These are phyloP conservation scores for Casuarius casuarius DNA, from an alignment of 2,113 vertebrate species.

Conservation along the genomic window DNA sequence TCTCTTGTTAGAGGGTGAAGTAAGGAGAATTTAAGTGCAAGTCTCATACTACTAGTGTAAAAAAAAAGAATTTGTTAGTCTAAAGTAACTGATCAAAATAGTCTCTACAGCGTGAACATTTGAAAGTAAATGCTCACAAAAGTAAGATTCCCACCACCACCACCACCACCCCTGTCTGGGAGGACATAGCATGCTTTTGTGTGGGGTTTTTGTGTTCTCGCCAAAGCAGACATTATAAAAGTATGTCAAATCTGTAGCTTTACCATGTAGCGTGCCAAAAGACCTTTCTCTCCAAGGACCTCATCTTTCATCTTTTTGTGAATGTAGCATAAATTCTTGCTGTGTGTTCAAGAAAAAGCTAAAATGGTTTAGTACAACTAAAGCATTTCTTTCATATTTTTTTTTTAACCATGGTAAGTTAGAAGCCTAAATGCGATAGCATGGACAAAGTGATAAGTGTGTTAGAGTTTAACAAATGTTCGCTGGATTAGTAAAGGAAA, in stretches of 20 bases:
- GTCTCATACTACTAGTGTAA: constrained; percentile 37
- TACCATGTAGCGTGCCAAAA: constrained; percentile 75
- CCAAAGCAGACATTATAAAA: constrained; percentile 74
- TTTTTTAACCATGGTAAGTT: constrained; percentile 44
- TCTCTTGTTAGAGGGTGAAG: constrained; percentile 34
- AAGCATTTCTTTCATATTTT: constrained; percentile 58
- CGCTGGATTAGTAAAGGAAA: constrained; percentile 87
- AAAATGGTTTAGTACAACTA: constrained; percentile 73
- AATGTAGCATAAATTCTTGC: constrained; percentile 79
- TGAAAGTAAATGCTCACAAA: constrained; percentile 62
- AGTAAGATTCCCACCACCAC: not conserved
- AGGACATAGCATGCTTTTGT: constrained; percentile 66
- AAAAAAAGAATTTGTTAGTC: constrained; percentile 69
- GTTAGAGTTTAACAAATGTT: constrained; percentile 79
- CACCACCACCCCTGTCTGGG: not conserved
- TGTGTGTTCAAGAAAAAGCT: constrained; percentile 77
- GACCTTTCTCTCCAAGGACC: constrained; percentile 79
- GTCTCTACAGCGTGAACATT: constrained; percentile 56
- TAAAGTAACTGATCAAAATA: constrained; percentile 68
- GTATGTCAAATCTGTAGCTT: constrained; percentile 77
- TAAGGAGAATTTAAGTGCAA: constrained; percentile 16
- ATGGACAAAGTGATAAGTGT: constrained; percentile 67
- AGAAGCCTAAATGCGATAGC: constrained; percentile 71
- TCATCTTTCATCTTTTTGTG: constrained; percentile 80
- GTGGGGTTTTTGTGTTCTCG: constrained; percentile 51